Percentiles rank a stretch among this genome's conserved stretches.
phyloP scores from a whole-genome alignment of 1,140 invertebrate species.

The Diachasmimorpha longicaudata region DNA sequence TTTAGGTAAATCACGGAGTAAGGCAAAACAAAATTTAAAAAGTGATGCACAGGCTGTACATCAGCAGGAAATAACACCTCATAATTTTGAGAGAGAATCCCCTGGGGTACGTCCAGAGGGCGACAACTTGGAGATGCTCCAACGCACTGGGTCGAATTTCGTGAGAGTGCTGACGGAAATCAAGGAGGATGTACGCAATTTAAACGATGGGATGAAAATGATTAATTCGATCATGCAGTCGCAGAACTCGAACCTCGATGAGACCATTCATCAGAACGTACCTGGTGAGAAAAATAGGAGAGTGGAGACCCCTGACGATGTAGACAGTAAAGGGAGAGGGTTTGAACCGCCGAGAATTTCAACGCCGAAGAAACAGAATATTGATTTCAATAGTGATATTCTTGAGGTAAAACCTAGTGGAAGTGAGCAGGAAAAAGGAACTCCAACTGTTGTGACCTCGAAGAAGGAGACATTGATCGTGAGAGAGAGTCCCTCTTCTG shows the following conservation, averaged over 20 bases:
- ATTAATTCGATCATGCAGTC: slow-evolving; percentile 26
- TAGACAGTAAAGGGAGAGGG: background rate
- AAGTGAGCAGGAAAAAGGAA: background rate
- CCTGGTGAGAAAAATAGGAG: background rate
- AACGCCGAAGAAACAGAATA: background rate
- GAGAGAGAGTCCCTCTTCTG: background rate
- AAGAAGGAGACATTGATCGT: background rate
- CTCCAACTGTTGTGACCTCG: background rate
- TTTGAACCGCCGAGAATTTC: background rate
- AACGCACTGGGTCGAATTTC: slow-evolving; percentile 14
- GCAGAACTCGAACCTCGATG: background rate
- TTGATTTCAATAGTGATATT: background rate
- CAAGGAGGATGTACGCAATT: slow-evolving; percentile 20
- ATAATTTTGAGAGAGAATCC: background rate
- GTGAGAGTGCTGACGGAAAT: slow-evolving; percentile 25
- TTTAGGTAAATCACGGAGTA: background rate
- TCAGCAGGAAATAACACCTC: too few species aligned
- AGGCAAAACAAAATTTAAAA: background rate
- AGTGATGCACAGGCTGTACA: background rate
- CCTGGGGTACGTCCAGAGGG: background rate
- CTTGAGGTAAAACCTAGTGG: background rate
- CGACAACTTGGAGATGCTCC: background rate
- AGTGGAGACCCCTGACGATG: background rate
- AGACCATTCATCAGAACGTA: background rate
- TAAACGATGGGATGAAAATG: slow-evolving; percentile 23